Base-by-base conservation (phyloP, 2,888 invertebrate species). In the Masnerella sp. region DNA sequence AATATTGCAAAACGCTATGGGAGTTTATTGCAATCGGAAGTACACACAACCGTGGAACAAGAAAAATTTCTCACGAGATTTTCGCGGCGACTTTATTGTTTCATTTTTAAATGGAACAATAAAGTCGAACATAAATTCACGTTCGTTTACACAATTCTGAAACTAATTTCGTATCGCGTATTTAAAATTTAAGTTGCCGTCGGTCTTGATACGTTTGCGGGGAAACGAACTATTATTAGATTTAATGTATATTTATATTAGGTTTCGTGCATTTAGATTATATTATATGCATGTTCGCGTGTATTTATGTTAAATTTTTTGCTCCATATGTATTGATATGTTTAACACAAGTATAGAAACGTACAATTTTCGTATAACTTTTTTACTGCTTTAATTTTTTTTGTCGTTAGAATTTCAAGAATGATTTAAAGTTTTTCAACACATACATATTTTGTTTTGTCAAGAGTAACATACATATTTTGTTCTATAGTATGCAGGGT, bases 221-320 rank as follows among this genome's bases (percentile, higher is more conserved):
- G 43, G 30, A n/a, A 22, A 40, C 40, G n/a, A 20, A 7, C 62
- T 56, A 56, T 54, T 62, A 70, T 70, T 70, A 70, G 62, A 70
- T 70, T 59, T 25, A 25, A 56, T 56, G 70, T 62, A 49, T 70
- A 70, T 70, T 70, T 70, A 62, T 62, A 62, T 62, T 56, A 70
- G 62, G 56, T 56, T 70, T 62, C 62, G 62, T 61, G 32, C 47
- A 70, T 62, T 62, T 62, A 62, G 62, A 62, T 70, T 70, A 70
- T n/a, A n/a, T n/a, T n/a, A n/a, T n/a, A n/a, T n/a, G n/a, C n/a
- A 62, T 70, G 54, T 28, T 45, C 62, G 62, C 54, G 70, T 62
- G 49, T 70, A 70, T 70, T 70, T 70, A 70, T 62, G 42, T 56
- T 70, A 36, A 61, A 70, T 70, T 70, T 70, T 56, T 38, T 54